Evolutionary conservation across 2,888 invertebrate species (phyloP).

Genomic region (Athalia cordata): DNA sequence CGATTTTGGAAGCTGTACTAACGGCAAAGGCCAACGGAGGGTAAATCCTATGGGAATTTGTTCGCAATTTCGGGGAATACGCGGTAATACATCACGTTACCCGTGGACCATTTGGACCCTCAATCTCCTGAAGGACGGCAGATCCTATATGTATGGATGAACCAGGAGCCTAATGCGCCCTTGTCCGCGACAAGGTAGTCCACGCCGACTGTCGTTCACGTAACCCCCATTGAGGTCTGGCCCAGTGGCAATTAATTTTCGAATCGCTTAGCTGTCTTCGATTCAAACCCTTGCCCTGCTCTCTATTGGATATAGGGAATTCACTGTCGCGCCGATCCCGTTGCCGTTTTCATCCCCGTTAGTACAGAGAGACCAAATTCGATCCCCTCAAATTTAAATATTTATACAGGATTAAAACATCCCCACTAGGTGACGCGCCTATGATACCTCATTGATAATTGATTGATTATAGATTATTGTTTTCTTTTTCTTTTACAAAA

Average conservation of each 20-base stretch:
- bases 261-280: slow-evolving; percentile 43
- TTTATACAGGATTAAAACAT: too few species aligned
- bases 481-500: neutral
- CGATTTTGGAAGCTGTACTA: neutral
- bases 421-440: too few species aligned
- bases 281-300: slow-evolving; percentile 16
- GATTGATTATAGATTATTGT: neutral
- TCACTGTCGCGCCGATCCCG: slow-evolving; percentile 1
- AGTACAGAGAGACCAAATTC: neutral
- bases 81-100: slow-evolving; percentile 39
- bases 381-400: neutral
- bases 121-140: slow-evolving; percentile 34
- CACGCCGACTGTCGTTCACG: slow-evolving; percentile 31
- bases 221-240: slow-evolving; percentile 33
- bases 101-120: slow-evolving; percentile 40
- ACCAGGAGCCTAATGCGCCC: slow-evolving; percentile 28
- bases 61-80: slow-evolving; percentile 31
- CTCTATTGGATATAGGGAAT: slow-evolving; percentile 13
- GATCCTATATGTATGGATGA: slow-evolving; percentile 19
- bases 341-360: neutral
- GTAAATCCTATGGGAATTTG: slow-evolving; percentile 28
- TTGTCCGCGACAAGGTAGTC: slow-evolving; percentile 38
- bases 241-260: slow-evolving; percentile 39
- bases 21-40: slow-evolving; percentile 28
- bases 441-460: neutral